A percentile compares a stretch with the other conserved stretches of the same genome.
Conservation (phyloP, 2,113 vertebrate genomes). For the Melanerpes aurifrons region DNA sequence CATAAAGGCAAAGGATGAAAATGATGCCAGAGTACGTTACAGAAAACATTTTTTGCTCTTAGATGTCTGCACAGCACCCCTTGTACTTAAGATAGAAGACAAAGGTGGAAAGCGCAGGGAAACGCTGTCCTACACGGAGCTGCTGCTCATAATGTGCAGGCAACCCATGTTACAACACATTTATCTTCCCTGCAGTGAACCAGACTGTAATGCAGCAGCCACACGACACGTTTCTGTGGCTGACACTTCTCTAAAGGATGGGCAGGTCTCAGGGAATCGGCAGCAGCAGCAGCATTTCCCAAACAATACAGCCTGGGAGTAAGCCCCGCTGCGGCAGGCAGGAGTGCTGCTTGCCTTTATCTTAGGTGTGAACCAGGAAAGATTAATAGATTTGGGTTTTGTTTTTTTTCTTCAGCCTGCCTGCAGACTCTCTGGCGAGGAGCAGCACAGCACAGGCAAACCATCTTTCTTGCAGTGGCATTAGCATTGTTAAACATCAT, state of each 20-base stretch:
- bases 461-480: background rate
- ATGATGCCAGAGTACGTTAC: slow-evolving; percentile 40
- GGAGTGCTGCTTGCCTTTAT: slow-evolving; percentile 4
- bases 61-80: slow-evolving; percentile 31
- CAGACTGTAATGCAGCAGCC: slow-evolving; percentile 38
- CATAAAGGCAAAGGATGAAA: slow-evolving; percentile 61
- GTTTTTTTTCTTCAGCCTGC: background rate
- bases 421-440: slow-evolving; percentile 1
- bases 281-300: slow-evolving; percentile 26
- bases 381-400: background rate
- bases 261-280: slow-evolving; percentile 15
- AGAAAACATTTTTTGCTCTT: slow-evolving; percentile 56
- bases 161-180: background rate
- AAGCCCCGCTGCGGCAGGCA: background rate
- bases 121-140: background rate
- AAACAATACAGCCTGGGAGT: background rate
- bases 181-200: slow-evolving; percentile 29
- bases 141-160: background rate
- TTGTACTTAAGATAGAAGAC: slow-evolving; percentile 28
- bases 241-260: slow-evolving; percentile 42
- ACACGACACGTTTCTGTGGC: background rate
- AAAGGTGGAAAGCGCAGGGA: slow-evolving; percentile 16
- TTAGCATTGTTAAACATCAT: slow-evolving; percentile 35
- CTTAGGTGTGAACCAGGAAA: slow-evolving; percentile 1
- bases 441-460: background rate